Evolutionary conservation across 1,140 invertebrate genomes (phyloP).

Genomic region (Drosophila mojavensis): DNA sequence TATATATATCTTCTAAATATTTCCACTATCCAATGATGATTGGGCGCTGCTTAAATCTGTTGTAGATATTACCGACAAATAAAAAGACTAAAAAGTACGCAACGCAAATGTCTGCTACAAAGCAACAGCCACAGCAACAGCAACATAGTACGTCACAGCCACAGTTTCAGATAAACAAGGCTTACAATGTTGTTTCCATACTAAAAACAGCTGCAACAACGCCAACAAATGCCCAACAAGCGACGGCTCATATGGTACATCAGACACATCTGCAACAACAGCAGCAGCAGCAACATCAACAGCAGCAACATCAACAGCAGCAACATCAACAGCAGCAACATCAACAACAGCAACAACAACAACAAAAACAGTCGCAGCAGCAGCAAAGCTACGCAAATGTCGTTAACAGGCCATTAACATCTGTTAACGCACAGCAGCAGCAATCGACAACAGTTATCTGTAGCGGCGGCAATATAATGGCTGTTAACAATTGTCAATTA

Average conservation of each 20-base stretch:
- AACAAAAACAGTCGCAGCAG: slow-evolving; percentile 36
- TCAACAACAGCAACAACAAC: neutral
- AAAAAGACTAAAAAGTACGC: slow-evolving; percentile 70
- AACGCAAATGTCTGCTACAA: slow-evolving; percentile 36
- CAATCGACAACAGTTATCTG: slow-evolving; percentile 55
- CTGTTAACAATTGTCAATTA: slow-evolving; percentile 46
- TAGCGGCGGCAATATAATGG: slow-evolving; percentile 52
- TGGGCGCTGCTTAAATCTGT: slow-evolving; percentile 40
- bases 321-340: slow-evolving; percentile 44
- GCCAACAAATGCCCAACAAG: slow-evolving; percentile 39
- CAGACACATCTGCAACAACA: slow-evolving; percentile 3
- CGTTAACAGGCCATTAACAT: slow-evolving; percentile 45
- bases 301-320: slow-evolving; percentile 19
- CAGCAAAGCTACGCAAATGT: slow-evolving; percentile 62
- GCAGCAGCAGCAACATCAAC: neutral
- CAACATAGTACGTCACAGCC: slow-evolving; percentile 41
- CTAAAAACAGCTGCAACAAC: slow-evolving; percentile 44
- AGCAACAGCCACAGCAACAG: slow-evolving; percentile 40
- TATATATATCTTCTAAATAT: neutral
- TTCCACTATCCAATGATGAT: neutral
- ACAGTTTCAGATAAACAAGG: slow-evolving; percentile 69
- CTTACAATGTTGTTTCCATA: slow-evolving; percentile 64
- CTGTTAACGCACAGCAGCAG: slow-evolving; percentile 36
- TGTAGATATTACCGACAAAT: slow-evolving; percentile 72
- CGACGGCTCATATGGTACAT: slow-evolving; percentile 8